Evolutionary conservation across 2,888 invertebrate species (phyloP).

Genomic region (Pycnomerus fuliginosus): DNA sequence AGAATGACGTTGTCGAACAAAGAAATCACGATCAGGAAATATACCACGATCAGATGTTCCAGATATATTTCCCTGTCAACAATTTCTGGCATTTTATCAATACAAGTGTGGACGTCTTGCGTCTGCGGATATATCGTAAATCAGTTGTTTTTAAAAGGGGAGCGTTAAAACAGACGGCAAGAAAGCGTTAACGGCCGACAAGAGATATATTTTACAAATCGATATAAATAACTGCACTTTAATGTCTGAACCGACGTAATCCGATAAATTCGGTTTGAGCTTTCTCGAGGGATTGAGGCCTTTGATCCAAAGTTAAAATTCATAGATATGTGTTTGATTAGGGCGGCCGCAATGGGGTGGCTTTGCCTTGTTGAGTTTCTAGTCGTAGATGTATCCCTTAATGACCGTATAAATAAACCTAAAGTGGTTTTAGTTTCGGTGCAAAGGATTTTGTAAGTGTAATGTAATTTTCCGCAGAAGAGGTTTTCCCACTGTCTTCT

Average conservation of each 20-base stretch:
- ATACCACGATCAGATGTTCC: slow-evolving; percentile 8
- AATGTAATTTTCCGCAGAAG: slow-evolving; percentile 31
- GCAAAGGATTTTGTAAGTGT: slow-evolving; percentile 30
- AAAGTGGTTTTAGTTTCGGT: slow-evolving; percentile 27
- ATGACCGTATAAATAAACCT: slow-evolving; percentile 30
- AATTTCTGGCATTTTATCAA: slow-evolving; percentile 15
- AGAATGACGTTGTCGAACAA: slow-evolving; percentile 4
- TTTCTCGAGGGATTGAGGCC: slow-evolving; percentile 26
- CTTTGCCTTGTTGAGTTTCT: slow-evolving; percentile 11
- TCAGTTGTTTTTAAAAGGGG: slow-evolving; percentile 15
- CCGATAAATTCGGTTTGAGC: slow-evolving; percentile 28
- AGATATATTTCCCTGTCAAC: slow-evolving; percentile 17
- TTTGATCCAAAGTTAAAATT: too few relatives aligned
- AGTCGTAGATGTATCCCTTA: slow-evolving; percentile 18
- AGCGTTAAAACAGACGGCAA: slow-evolving; percentile 8
- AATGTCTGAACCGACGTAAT: slow-evolving; percentile 35
- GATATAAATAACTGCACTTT: slow-evolving; percentile 39
- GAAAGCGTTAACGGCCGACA: slow-evolving; percentile 14
- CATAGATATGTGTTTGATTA: slow-evolving; percentile 20
- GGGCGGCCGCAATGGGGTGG: slow-evolving; percentile 1
- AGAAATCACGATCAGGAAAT: slow-evolving; percentile 9
- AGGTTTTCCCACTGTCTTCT: slow-evolving; percentile 17
- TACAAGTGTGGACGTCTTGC: slow-evolving; percentile 9
- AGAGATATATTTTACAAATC: slow-evolving; percentile 30
- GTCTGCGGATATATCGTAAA: slow-evolving; percentile 18